Base-by-base conservation (phyloP, 1,140 invertebrate species). In the Caligus rogercresseyi region DNA sequence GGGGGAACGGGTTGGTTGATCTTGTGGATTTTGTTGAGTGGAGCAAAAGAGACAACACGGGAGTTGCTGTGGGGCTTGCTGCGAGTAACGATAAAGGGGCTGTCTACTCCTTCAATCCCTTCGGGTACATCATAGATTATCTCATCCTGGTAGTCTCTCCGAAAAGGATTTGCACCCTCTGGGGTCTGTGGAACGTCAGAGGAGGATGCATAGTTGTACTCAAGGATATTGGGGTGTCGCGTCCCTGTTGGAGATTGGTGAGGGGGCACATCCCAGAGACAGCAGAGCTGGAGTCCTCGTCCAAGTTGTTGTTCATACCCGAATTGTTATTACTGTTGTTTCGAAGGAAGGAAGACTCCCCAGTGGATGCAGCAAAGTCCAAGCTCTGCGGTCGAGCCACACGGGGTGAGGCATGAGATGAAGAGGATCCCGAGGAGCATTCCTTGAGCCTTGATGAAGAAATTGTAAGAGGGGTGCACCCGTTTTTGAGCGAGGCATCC, bases 321-420 rank as follows among this genome's bases (percentile, higher is more conserved):
- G n/a, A n/a, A n/a, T n/a, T n/a, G n/a, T n/a, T n/a, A n/a, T n/a
- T n/a, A n/a, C n/a, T n/a, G n/a, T n/a, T n/a, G n/a, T 43, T 43
- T 43, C 31, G 7, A 7, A 43, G n/a, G n/a, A 43, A 43, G 7
- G 31, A 7, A 43, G 31, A 43, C 31, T 43, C 31, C 7, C n/a
- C n/a, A 11, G 7, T 43, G n/a, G 31, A 7, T 43, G 31, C 81
- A 68, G 87, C 85, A 52, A 88, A 82, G 70, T 88, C 86, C 65
- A 89, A 74, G 63, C 85, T 87, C 71, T 87, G 86, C 0, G 85
- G 82, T 68, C 85, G 1, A 13, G 23, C 16, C 2, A 63, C 18
- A 16, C 25, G 13, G 19, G 61, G 61, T 1, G 61, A 63, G 13
- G 52, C 61, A 26, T 63, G 52, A 56, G 43, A 57, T 14, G 43